These are phyloP conservation scores for Nemopilema nomurai DNA, from an alignment of 30 jellyfish, hydroid and myxozoan species.

Conservation along the genomic window DNA sequence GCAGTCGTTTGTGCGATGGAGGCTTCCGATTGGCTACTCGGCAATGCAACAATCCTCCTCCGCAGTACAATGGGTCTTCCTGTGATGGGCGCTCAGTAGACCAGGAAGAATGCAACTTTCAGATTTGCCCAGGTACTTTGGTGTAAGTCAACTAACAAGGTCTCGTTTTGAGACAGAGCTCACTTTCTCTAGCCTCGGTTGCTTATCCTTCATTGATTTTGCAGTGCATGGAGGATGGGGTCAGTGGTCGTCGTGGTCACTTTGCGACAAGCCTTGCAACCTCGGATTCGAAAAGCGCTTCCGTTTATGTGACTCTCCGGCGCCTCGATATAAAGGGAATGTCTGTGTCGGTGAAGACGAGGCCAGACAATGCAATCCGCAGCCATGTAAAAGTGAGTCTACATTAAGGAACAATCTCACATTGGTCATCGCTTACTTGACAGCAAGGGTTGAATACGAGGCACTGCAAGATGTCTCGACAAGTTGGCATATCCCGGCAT, in stretches of 20 bases:
- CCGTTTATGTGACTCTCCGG: conserved; percentile 28
- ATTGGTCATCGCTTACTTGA: no score
- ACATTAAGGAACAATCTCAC: no score
- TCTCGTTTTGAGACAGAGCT: no score
- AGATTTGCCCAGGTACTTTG: conserved; percentile 33
- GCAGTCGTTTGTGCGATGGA: conserved; percentile 28
- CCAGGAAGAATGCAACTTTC: conserved; percentile 18
- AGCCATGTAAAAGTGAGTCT: conserved; percentile 27
- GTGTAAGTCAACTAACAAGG: no score
- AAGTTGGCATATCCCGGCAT: no score
- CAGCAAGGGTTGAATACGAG: no score
- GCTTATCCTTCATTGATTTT: no score
- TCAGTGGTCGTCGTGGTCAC: conserved; percentile 31
- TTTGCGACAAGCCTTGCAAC: conserved; percentile 31
- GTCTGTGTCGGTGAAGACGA: conserved; percentile 31
- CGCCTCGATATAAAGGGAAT: conserved; percentile 30
- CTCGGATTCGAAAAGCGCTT: neutral
- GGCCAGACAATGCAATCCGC: conserved; percentile 17
- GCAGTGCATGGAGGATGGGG: conserved; percentile 37
- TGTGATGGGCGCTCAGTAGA: conserved; percentile 11
- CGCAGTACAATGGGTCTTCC: conserved; percentile 16
- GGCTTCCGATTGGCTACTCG: conserved; percentile 15
- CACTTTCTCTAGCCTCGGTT: no score
- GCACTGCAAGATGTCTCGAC: no score
- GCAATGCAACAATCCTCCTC: conserved; percentile 5